Evolutionary conservation across 2,797 vertebrate genomes (phyloP), one percentile per base, ranked within the genome.

Genomic region (Anabacerthia variegaticeps): DNA sequence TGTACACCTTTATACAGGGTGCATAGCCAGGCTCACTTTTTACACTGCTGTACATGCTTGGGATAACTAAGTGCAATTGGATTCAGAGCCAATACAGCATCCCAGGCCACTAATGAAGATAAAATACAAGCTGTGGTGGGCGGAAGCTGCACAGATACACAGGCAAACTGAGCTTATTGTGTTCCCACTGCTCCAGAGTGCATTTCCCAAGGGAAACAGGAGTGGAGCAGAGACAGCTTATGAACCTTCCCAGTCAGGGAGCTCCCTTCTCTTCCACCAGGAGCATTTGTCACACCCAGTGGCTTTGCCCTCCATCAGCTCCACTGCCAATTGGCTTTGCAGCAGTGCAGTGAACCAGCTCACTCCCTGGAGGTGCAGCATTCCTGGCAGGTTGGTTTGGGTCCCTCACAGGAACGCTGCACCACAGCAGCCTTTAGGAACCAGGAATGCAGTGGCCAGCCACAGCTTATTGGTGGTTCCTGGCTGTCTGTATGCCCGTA

Each of bases 1-100:
- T 87, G 82, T 78, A 92, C 90, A 95, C 39, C 27, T 93, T 95
- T 95, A 76, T 88, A 96, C 94, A 92, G 79, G 74, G 71, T 69
- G 55, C 30, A 26, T 27, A 52, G 66, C 79, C 37, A 4, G 43
- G 44, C 54, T 44, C 34, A 34, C 93, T 92, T 82, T 88, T 88
- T 75, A 80, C 81, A 71, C 36, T 26, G 83, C 94, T 80, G 68
- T 85, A 82, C 94, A 49, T 44, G 89, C 93, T 87, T n/a, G 80
- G 52, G 76, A 69, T 67, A 93, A 74, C 65, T 23, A n/a, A 85
- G 75, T 89, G 91, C 93, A 83, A 85, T 36, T 69, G 73, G 61
- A 65, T 73, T 41, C 43, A 56, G 93, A 88, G 88, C 76, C 92
- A 79, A n/a, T 28, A 71, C 17, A 66, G 46, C 88, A 88, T 81